Base-by-base conservation (phyloP, 2,888 invertebrate genomes). In the Drosophila koepferae region DNA sequence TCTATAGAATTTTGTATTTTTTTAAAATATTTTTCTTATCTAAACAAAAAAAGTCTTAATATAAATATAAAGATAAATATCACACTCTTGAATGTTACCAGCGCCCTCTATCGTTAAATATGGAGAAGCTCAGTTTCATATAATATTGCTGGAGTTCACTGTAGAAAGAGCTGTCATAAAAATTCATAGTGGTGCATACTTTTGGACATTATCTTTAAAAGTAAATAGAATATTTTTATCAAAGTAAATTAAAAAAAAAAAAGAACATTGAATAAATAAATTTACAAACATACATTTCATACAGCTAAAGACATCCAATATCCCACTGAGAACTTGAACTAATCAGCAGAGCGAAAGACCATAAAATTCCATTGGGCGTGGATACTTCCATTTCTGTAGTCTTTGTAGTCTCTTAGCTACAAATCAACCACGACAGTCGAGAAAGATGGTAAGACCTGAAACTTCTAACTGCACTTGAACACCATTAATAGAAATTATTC, bases 381-480 rank as follows among this genome's bases (percentile, higher is more conserved):
- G 43, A 44, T 2, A 40, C 3, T 16, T 16, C 0, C 1, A 40
- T 16, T 12, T 18, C 1, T 38, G 1, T 1, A 3, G 12, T 18
- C 6, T 16, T 7, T 14, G 2, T 10, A 14, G 31, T 28, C 28
- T 28, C 28, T 28, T n/a, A 34, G 10, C 18, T 23, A 16, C 34
- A 72, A 10, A 55, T 14, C 7, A 23, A 3, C 23, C 2, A 23
- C 10, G 6, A 23, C 0, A 5, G n/a, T 62, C 9, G 0, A 48
- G 3, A 20, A 55, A 46, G 16, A 62, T 63, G 73, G 74, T 73
- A 74, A 73, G 55, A 36, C 23, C 8, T 16, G 8, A 28, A 9
- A 28, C 16, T 9, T 28, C 4, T 9, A 23, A 8, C 14, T 16
- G 16, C 0, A 16, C 0, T 23, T 3, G 10, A 23, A 23, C 7